Evolutionary conservation across 2,888 invertebrate genomes (phyloP).

Genomic region (Eretmocerus hayati): DNA sequence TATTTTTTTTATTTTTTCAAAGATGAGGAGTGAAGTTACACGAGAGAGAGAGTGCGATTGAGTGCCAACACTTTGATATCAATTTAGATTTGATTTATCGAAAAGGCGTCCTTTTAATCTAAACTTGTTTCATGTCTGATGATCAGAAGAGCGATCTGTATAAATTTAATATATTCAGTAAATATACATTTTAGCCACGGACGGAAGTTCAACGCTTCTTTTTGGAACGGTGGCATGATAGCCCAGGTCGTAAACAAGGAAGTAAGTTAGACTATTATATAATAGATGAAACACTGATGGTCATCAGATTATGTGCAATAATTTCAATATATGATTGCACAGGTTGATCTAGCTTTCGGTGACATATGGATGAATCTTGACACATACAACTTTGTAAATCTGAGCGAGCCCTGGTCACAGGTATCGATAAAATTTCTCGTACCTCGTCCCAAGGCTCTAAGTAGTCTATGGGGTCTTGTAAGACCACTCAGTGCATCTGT

Average conservation of each 20-base stretch:
- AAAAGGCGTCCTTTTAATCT: too few relatives aligned
- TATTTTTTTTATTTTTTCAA: too few relatives aligned
- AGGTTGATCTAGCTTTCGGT: constrained; percentile 38
- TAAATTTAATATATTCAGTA: too few relatives aligned
- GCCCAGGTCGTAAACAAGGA: constrained; percentile 28
- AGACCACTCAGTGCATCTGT: constrained; percentile 32
- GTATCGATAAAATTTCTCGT: constrained; percentile 35
- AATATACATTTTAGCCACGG: constrained; percentile 31
- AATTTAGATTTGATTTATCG: too few relatives aligned
- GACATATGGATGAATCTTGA: constrained; percentile 33
- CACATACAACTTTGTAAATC: constrained; percentile 26
- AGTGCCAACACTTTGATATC: too few relatives aligned
- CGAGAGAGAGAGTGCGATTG: too few relatives aligned
- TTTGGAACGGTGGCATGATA: constrained; percentile 36
- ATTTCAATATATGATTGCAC: too few relatives aligned
- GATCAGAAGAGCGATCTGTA: too few relatives aligned
- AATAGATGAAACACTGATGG: too few relatives aligned
- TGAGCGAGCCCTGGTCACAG: constrained; percentile 35
- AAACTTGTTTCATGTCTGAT: too few relatives aligned
- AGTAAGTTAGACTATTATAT: constrained; percentile 17
- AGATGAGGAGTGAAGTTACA: too few relatives aligned
- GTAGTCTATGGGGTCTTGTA: constrained; percentile 37
- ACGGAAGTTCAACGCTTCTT: constrained; percentile 26
- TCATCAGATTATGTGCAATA: too few relatives aligned
- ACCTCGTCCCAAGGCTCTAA: constrained; percentile 35